Conservation (phyloP, 2,113 vertebrate species). For the Morphnarchus princeps region DNA sequence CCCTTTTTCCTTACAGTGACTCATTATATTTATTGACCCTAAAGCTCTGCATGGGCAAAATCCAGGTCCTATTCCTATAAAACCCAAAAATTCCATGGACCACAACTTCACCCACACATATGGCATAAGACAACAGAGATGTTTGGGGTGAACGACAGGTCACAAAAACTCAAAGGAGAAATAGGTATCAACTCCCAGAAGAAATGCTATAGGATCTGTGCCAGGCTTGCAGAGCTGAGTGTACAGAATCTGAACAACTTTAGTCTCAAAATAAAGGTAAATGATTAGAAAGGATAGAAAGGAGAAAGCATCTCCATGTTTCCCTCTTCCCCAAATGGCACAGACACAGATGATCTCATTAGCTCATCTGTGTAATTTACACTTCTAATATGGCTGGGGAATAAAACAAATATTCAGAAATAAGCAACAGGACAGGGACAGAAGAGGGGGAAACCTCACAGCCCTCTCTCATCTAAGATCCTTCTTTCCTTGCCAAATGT, state of each 20-base stretch:
- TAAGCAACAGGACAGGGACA: constrained; percentile 7
- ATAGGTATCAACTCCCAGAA: not conserved
- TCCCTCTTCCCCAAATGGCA: constrained; percentile 19
- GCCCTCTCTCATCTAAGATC: constrained; percentile 25
- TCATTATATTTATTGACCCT: not conserved
- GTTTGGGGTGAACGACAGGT: not conserved
- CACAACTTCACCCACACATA: not conserved
- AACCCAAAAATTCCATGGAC: not conserved
- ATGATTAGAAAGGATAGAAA: not conserved
- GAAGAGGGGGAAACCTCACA: constrained; percentile 44
- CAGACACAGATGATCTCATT: constrained; percentile 37
- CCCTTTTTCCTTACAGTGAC: not conserved
- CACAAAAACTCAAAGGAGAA: not conserved
- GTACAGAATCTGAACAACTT: not conserved
- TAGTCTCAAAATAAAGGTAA: not conserved
- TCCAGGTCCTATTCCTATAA: not conserved
- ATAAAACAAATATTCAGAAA: constrained; percentile 59
- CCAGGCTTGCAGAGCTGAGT: not conserved
- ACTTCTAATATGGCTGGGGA: constrained; percentile 39
- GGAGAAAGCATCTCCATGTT: not conserved
- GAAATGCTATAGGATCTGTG: not conserved
- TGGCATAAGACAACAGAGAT: not conserved
- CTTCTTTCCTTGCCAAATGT: constrained; percentile 48
- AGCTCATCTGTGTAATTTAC: constrained; percentile 57
- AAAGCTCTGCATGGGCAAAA: not conserved